Conservation (phyloP, 1,140 invertebrate genomes). For the Acromyrmex echinatior region DNA sequence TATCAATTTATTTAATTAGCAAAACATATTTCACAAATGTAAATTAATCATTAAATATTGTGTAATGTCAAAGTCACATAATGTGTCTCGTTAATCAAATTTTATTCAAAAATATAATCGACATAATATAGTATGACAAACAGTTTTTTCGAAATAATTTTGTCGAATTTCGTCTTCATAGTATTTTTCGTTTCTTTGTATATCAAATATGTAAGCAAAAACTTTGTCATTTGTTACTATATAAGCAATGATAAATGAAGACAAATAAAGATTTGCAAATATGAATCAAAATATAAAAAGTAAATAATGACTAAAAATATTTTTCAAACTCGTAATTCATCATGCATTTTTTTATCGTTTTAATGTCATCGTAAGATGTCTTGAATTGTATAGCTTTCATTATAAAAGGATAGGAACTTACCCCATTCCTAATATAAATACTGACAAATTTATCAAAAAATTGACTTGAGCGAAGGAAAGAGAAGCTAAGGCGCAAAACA, state of each 20-base stretch:
- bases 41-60: no score
- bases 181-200: neutral
- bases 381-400: neutral
- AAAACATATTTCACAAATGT: no score
- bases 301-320: neutral
- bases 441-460: conserved; percentile 70
- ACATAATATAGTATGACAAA: no score
- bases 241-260: neutral
- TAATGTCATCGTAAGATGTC: neutral
- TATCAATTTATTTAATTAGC: no score
- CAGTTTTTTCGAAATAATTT: no score
- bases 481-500: conserved; percentile 73
- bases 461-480: conserved; percentile 74
- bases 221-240: neutral
- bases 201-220: neutral
- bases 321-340: neutral
- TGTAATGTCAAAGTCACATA: no score
- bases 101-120: no score
- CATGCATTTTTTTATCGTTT: neutral
- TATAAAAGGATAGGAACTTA: conserved; percentile 46
- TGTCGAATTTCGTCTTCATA: no score
- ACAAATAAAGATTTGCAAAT: neutral
- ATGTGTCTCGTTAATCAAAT: no score
- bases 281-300: neutral
- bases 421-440: conserved; percentile 76